phyloP scores from a whole-genome alignment of 2,888 invertebrate genomes.

The Acanthococcus lagerstroemiae region DNA sequence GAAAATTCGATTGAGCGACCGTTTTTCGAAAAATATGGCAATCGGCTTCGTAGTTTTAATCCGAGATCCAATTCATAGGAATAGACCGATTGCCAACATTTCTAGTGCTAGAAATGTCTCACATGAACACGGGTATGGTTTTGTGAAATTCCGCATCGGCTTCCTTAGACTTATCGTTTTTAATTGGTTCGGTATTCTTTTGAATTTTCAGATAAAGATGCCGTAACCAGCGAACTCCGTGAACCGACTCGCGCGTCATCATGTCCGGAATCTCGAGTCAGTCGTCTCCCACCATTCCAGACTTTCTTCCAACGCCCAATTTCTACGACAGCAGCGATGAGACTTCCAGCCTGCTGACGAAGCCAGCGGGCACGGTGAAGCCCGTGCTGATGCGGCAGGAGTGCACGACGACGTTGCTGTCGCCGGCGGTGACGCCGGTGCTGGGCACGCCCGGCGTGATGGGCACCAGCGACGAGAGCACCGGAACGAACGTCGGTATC shows the following conservation, averaged over 20 bases:
- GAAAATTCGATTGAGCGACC: too few relatives aligned
- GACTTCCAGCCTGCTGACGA: conserved; percentile 65
- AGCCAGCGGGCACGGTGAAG: conserved; percentile 45
- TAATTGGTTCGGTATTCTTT: too few relatives aligned
- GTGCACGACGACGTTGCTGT: conserved; percentile 65
- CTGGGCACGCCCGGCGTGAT: conserved; percentile 54
- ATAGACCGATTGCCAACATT: too few relatives aligned
- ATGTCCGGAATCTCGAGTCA: conserved; percentile 25
- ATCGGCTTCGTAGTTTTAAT: too few relatives aligned
- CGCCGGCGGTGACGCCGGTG: conserved; percentile 56
- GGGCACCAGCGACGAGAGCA: conserved; percentile 69
- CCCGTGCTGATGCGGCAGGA: conserved; percentile 78
- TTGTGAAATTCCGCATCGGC: too few relatives aligned
- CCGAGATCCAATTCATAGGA: too few relatives aligned
- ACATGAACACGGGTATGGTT: too few relatives aligned
- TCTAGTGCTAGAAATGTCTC: too few relatives aligned
- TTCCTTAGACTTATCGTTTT: too few relatives aligned
- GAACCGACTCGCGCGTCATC: neutral
- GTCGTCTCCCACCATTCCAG: conserved; percentile 19
- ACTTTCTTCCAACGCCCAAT: conserved; percentile 11
- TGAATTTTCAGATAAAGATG: neutral
- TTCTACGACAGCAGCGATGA: conserved; percentile 65
- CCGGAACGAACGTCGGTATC: conserved; percentile 45
- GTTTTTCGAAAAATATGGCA: too few relatives aligned
- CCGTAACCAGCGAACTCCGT: neutral